Evolutionary conservation across 1,140 invertebrate species (phyloP).

Genomic region (Leptinotarsa defecta): DNA sequence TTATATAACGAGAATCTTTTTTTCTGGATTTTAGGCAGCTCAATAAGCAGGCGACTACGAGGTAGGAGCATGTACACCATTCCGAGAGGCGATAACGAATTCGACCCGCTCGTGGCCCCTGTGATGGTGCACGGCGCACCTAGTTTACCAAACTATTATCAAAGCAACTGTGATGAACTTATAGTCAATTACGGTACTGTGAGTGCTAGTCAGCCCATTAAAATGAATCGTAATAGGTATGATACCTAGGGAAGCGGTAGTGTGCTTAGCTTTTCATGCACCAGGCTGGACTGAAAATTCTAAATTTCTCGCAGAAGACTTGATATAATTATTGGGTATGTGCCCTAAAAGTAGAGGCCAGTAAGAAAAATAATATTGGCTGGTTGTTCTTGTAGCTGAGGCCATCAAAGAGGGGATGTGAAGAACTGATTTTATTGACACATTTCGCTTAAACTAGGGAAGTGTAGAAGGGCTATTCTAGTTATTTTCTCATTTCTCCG

Average conservation of each 20-base stretch:
- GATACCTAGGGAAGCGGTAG: not conserved
- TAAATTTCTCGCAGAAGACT: too few species aligned
- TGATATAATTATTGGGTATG: too few species aligned
- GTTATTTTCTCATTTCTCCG: too few species aligned
- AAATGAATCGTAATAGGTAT: constrained; percentile 23
- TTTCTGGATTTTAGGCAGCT: constrained; percentile 61
- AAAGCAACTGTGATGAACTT: constrained; percentile 42
- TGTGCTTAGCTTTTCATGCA: too few species aligned
- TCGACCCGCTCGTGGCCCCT: constrained; percentile 38
- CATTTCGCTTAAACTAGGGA: too few species aligned
- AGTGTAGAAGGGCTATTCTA: too few species aligned
- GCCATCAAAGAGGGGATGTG: too few species aligned
- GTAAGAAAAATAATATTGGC: too few species aligned
- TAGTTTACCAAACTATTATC: constrained; percentile 37
- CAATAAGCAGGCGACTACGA: constrained; percentile 72
- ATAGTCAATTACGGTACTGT: constrained; percentile 45
- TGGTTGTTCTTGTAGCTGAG: too few species aligned
- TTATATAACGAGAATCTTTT: constrained; percentile 14
- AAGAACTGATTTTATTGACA: too few species aligned
- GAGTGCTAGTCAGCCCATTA: constrained; percentile 27
- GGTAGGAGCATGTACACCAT: constrained; percentile 74
- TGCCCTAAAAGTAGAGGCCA: too few species aligned
- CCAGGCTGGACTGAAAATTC: too few species aligned
- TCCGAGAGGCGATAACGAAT: constrained; percentile 64
- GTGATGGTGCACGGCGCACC: constrained; percentile 35